A percentile compares a stretch with the other conserved stretches of the same genome.
phyloP scores from a whole-genome alignment of 2,888 invertebrate species.

The Pristionchus entomophagus region DNA sequence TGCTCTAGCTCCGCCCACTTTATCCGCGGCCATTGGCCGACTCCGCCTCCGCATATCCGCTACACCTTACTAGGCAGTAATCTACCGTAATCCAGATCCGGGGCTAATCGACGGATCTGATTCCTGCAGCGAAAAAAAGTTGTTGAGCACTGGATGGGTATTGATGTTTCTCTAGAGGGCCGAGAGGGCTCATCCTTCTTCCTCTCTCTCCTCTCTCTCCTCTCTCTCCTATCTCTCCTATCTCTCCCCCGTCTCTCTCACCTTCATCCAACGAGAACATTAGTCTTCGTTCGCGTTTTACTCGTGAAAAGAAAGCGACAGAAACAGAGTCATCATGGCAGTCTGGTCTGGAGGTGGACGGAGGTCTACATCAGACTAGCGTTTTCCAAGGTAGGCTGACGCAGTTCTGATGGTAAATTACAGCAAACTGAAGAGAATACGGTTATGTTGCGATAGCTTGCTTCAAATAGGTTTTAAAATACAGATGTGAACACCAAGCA shows the following conservation, averaged over 20 bases:
- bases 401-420: not conserved
- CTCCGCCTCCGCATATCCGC: not conserved
- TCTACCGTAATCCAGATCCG: not conserved
- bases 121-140: not conserved
- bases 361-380: not conserved
- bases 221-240: not conserved
- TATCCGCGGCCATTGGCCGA: slow-evolving; percentile 10
- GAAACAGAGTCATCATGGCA: not conserved
- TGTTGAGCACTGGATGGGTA: not conserved
- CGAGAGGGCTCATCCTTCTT: not conserved
- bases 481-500: no score
- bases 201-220: not conserved
- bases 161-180: slow-evolving; percentile 34
- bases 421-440: no score
- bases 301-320: slow-evolving; percentile 11
- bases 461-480: no score
- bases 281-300: slow-evolving; percentile 36
- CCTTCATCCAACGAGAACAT: slow-evolving; percentile 3
- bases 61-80: slow-evolving; percentile 23
- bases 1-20: slow-evolving; percentile 15
- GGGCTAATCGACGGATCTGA: not conserved
- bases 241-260: not conserved
- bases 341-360: not conserved
- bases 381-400: not conserved
- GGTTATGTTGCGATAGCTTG: no score